Percentiles rank a stretch among this genome's conserved stretches.
Conservation (phyloP, 1,140 invertebrate species). For the Nephila pilipes region DNA sequence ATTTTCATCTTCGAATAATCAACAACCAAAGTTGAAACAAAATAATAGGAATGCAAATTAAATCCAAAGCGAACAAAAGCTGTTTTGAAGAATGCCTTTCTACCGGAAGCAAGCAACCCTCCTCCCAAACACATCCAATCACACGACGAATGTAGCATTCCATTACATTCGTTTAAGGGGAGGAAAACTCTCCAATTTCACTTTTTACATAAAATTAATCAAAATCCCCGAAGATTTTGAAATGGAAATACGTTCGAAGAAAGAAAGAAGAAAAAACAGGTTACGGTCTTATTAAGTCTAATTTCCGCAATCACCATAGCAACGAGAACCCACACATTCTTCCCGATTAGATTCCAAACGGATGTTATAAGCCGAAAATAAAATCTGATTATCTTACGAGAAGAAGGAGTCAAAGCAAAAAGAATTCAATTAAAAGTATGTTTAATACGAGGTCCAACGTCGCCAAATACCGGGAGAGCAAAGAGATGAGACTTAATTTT, state of each 20-base stretch:
- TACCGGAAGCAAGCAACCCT: neutral
- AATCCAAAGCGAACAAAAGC: neutral
- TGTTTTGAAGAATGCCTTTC: neutral
- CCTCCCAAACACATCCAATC: neutral
- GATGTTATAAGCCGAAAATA: neutral
- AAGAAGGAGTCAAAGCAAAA: too few relatives aligned
- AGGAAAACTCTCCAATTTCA: neutral
- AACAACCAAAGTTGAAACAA: neutral
- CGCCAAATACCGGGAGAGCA: too few relatives aligned
- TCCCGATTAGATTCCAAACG: neutral
- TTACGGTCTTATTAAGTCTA: constrained; percentile 28
- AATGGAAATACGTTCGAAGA: neutral
- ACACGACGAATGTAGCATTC: neutral
- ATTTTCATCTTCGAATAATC: too few relatives aligned
- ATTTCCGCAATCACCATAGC: constrained; percentile 41
- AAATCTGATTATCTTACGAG: constrained; percentile 27
- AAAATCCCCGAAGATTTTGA: neutral
- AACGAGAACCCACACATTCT: neutral
- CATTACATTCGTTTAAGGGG: neutral
- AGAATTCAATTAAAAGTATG: too few relatives aligned
- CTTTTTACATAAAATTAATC: constrained; percentile 19
- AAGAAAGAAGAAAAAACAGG: neutral
- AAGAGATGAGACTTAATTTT: too few relatives aligned
- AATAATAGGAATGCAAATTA: neutral
- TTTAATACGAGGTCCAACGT: too few relatives aligned